Base-by-base conservation (phyloP, 2,113 vertebrate genomes). In the Tylochromis polylepis region DNA sequence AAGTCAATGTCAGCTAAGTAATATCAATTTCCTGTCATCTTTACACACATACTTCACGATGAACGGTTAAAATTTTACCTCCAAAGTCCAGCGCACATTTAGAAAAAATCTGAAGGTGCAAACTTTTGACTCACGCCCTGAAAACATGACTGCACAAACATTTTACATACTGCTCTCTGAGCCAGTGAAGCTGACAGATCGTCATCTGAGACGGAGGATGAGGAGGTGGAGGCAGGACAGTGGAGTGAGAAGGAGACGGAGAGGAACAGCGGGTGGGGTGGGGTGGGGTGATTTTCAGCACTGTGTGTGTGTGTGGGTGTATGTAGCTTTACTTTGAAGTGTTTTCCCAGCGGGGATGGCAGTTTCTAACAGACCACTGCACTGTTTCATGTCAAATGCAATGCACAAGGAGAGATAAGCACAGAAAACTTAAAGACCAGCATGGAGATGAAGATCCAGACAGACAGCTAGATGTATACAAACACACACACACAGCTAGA, bases 261-360 rank as follows among this genome's bases (percentile, higher is more conserved):
- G 77, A 85, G 60, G 27, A 83, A 29, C 79, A 88, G 84, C 58
- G 46, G 90, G 79, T 49, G 85, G 67, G 81, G 77, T 49, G 85
- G 67, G 81, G 77, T 55, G 60, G 87, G 22, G 84, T 62, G 78
- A 88, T 88, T 89, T 87, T 88, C 79, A 88, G 88, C 24, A 36
- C 81, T 51, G 31, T 34, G 72, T n/a, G 56, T 46, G 89, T 79
- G 93, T 90, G 92, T 91, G 92, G 84, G 92, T 80, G 91, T 88
- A 20, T 60, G 22, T 78, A 51, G 81, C 82, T 67, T 84, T 82
- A 88, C 91, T 94, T 91, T 93, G 93, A 93, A 91, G 90, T 75
- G 85, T 89, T 90, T 87, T 84, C 90, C 90, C 58, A 18, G 88
- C 85, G 89, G 89, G 90, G 75, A 85, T 36, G 53, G 55, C 51